These are phyloP conservation scores for Agrochola circellaris DNA, from an alignment of 2,888 invertebrate genomes.

Conservation along the genomic window DNA sequence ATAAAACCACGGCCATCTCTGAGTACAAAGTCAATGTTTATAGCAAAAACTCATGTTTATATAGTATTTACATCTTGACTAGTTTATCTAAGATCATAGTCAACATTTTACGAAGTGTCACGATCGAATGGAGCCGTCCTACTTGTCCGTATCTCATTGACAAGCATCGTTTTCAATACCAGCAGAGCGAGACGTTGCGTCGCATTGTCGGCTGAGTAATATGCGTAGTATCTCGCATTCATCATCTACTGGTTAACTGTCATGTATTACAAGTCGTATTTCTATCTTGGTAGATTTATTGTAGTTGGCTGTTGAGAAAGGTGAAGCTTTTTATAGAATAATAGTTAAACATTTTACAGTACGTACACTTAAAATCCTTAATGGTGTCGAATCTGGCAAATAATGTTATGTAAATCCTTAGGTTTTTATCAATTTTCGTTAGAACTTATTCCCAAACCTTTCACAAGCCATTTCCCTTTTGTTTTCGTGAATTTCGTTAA, in stretches of 20 bases:
- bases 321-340: background rate
- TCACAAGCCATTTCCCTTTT: background rate
- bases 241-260: conserved; percentile 51
- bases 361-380: too few relatives aligned
- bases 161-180: conserved; percentile 70
- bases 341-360: background rate
- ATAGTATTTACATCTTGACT: conserved; percentile 11
- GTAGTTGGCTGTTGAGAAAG: background rate
- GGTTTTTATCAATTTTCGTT: background rate
- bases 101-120: conserved; percentile 34
- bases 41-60: conserved; percentile 37
- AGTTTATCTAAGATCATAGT: conserved; percentile 38
- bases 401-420: background rate
- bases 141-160: conserved; percentile 46
- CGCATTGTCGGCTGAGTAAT: conserved; percentile 17
- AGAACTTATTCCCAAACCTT: background rate
- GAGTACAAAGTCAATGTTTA: conserved; percentile 13
- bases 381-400: background rate
- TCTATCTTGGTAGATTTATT: conserved; percentile 11
- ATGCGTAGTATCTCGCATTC: conserved; percentile 30
- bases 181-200: conserved; percentile 68
- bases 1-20: conserved; percentile 8
- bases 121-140: conserved; percentile 38
- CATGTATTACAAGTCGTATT: conserved; percentile 34
- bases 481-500: background rate